Base-by-base conservation (phyloP, 1,140 invertebrate genomes). In the Drosophila sp. region DNA sequence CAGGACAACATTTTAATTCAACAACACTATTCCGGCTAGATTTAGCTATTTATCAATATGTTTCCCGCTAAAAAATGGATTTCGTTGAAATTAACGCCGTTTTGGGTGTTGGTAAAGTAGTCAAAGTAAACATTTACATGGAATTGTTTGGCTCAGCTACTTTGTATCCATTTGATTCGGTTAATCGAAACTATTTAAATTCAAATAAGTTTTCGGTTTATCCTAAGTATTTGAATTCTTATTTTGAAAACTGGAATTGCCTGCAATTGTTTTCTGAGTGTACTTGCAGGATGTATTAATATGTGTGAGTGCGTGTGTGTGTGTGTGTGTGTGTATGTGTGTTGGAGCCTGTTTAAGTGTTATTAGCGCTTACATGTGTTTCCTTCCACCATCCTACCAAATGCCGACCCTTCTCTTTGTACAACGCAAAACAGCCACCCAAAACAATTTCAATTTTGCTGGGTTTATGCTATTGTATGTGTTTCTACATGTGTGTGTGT, bases 341-440 rank as follows among this genome's bases (percentile, higher is more conserved):
- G 55, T 62, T 68, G 54, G 78, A 73, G 79, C 76, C 66, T 86
- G 70, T 86, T 86, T 86, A 86, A 86, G 82, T 86, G 79, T 86
- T 86, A 87, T 86, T 86, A 86, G 83, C 79, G 82, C 76, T 86
- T 86, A 86, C 82, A 87, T 87, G 83, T 86, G 82, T 86, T 82
- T 60, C 60, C 58, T 66, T 40, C 29, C 35, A 23, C 47, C 11
- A 33, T 7, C 60, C 40, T 27, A 60, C 47, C 33, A 69, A 58
- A 8, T 3, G 44, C 7, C 8, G 25, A 27, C 25, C 44, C 44
- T 27, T 25, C 44, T 25, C 44, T 27, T 50, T 50, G 6, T 50
- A 27, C 44, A 50, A 25, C 2, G 44, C 44, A 27, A 50, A 50
- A 50, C 44, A 50, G 23, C 44, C 57, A 29, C 60, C 68, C 72